Base-by-base conservation (phyloP, 2,888 invertebrate species). In the Selenia dentaria region DNA sequence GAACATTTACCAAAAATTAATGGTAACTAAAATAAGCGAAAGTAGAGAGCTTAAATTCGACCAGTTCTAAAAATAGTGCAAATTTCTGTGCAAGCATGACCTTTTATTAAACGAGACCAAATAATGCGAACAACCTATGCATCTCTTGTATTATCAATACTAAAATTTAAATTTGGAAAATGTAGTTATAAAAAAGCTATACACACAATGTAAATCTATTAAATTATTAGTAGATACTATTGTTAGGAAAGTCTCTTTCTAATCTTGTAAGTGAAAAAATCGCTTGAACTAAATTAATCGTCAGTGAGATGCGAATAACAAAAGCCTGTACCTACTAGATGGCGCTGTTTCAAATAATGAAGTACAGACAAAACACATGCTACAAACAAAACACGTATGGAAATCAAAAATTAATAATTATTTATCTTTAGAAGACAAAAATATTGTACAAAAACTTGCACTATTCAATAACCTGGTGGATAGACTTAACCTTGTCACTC, bases 11-110 rank as follows among this genome's bases (percentile, higher is more conserved):
- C 51, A 47, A 25, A 54, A 52, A 27, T 32, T 35, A 70, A 57
- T 65, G 73, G 74, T 75, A 78, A 77, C 73, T 67, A 61, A 71
- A 66, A 61, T 10, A 79, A 79, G 83, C 80, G 77, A 83, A 40
- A 83, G 76, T 52, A 59, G 50, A 72, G 57, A 75, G 64, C 52
- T 47, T 41, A 36, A 34, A 22, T 11, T 10, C 6, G 6, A 14
- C 28, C 25, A 45, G 6, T 31, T 25, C 9, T 9, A 20, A 27
- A 24, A 32, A 22, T 22, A 36, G 9, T 24, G 13, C 44, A 24
- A 33, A 22, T 43, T 44, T 49, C 41, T 31, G 44, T 44, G 20
- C 2, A 6, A 6, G 16, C 4, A 16, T 16, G 16, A 16, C 16
- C 4, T 3, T 3, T 16, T 16, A 16, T 2, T 16, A 16, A 16